Conservation (phyloP, 2,113 vertebrate genomes). For the Egretta garzetta region DNA sequence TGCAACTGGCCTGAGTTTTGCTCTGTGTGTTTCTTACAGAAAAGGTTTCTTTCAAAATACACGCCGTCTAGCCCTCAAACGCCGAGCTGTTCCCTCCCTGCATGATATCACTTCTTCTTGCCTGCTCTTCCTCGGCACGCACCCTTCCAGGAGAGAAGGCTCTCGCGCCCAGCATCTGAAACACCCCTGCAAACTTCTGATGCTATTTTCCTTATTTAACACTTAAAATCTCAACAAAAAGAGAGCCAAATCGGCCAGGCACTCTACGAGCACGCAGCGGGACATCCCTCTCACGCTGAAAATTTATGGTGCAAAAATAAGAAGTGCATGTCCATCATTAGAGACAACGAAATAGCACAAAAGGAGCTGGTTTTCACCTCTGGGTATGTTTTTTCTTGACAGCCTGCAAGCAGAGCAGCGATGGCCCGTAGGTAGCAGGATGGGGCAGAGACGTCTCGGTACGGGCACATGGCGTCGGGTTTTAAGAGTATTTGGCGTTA, state of each 20-base stretch:
- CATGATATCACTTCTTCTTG: accelerated
- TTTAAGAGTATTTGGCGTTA: neutral
- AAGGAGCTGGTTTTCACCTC: neutral
- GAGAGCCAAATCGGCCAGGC: neutral
- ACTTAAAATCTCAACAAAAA: neutral
- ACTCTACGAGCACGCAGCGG: neutral
- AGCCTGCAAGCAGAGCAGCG: neutral
- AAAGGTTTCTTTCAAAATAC: neutral
- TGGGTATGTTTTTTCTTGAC: neutral
- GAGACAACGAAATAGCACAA: neutral
- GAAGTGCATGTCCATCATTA: neutral
- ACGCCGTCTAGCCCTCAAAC: accelerated
- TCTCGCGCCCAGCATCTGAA: neutral
- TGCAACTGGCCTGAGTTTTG: neutral
- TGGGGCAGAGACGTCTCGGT: neutral
- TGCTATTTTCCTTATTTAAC: neutral
- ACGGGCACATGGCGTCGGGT: neutral
- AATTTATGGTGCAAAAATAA: neutral
- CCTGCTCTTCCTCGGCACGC: neutral
- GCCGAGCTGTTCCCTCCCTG: neutral
- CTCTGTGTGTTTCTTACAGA: neutral
- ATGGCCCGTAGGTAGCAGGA: neutral
- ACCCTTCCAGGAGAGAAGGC: neutral
- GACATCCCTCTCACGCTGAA: neutral
- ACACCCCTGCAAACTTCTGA: neutral